Evolutionary conservation across 1,140 invertebrate genomes (phyloP).

Genomic region (Heliconius melpomene): DNA sequence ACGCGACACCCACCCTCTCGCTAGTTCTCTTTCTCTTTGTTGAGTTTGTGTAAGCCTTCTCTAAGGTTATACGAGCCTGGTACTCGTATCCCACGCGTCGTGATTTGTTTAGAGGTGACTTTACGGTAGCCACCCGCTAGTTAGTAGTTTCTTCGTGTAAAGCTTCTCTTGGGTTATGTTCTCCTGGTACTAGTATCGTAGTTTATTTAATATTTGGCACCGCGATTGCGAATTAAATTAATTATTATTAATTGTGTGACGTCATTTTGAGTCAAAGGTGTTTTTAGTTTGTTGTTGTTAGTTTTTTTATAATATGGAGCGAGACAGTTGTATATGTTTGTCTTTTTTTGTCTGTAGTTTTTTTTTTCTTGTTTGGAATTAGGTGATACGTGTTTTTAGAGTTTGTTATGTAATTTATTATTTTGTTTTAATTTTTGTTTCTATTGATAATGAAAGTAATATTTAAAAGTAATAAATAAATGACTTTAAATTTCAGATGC

Average conservation of each 20-base stretch:
- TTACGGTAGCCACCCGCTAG: too few relatives aligned
- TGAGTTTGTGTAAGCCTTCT: neutral
- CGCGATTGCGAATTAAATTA: constrained; percentile 7
- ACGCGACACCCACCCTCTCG: too few relatives aligned
- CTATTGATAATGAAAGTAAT: neutral
- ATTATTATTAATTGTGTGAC: constrained; percentile 1
- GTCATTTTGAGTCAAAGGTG: constrained; percentile 8
- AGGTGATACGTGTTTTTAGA: neutral
- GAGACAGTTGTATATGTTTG: neutral
- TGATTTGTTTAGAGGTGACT: neutral
- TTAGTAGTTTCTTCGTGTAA: too few relatives aligned
- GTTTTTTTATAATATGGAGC: neutral
- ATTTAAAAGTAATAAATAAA: neutral
- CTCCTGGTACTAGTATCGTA: neutral
- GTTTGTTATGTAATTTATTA: neutral
- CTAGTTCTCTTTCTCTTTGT: too few relatives aligned
- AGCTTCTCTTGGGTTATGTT: neutral
- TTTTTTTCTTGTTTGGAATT: neutral
- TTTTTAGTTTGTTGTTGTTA: neutral
- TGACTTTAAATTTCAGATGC: constrained; percentile 52
- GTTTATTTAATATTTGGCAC: constrained; percentile 58
- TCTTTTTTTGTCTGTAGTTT: neutral
- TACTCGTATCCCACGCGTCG: neutral
- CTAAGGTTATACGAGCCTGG: neutral
- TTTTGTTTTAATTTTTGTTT: neutral